Conservation (phyloP, 2,888 invertebrate genomes). For the Trichogramma dendrolimi region DNA sequence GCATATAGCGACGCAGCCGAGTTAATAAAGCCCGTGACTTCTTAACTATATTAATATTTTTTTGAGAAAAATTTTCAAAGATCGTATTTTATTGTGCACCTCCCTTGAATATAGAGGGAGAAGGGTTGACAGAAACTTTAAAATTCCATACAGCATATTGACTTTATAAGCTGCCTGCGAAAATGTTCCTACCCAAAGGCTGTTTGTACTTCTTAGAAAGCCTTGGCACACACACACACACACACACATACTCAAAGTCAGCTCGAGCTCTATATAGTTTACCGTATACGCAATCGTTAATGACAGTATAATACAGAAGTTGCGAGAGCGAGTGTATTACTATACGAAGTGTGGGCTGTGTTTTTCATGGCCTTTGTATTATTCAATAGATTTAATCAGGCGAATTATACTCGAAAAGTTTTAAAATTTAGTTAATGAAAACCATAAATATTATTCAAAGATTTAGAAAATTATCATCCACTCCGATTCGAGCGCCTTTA, state of each 20-base stretch:
- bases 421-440: too few relatives aligned
- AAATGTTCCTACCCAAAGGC: slow-evolving; percentile 13
- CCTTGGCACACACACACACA: background rate
- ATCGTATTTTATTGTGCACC: slow-evolving; percentile 12
- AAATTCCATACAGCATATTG: slow-evolving; percentile 24
- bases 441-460: too few relatives aligned
- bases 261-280: too few relatives aligned
- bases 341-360: too few relatives aligned
- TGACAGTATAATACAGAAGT: too few relatives aligned
- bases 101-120: background rate
- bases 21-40: too few relatives aligned
- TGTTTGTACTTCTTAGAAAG: slow-evolving; percentile 8
- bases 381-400: slow-evolving; percentile 20
- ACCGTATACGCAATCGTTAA: too few relatives aligned
- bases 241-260: too few relatives aligned
- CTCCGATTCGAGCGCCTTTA: too few relatives aligned
- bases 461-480: slow-evolving; percentile 26
- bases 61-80: slow-evolving; percentile 17
- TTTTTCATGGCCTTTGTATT: background rate
- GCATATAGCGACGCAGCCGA: too few relatives aligned
- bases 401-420: slow-evolving; percentile 16
- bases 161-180: slow-evolving; percentile 15
- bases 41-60: background rate
- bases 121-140: slow-evolving; percentile 10
- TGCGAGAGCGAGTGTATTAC: too few relatives aligned